These are phyloP conservation scores for Nematopogon swammerdamellus DNA, from an alignment of 2,888 invertebrate species.

Conservation along the genomic window DNA sequence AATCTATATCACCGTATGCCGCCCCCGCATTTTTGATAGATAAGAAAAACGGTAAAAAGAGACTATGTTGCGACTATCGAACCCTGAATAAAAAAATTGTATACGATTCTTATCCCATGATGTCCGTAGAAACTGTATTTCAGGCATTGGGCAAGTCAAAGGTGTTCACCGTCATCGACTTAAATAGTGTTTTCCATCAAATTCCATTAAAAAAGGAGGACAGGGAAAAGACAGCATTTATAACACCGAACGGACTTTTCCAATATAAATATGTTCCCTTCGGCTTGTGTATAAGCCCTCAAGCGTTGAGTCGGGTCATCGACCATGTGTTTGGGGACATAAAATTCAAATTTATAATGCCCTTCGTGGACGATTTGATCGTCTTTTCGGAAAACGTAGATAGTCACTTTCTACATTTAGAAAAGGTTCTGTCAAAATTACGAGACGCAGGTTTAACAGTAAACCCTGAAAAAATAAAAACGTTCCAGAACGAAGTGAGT, in stretches of 20 bases:
- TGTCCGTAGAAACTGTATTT: neutral
- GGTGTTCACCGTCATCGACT: neutral
- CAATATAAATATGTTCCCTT: neutral
- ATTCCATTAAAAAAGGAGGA: neutral
- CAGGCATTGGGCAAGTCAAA: neutral
- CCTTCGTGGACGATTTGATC: conserved; percentile 4
- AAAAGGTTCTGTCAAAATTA: neutral
- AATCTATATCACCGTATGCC: no score
- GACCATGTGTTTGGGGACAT: neutral
- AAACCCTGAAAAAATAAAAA: conserved; percentile 1
- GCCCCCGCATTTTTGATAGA: no score
- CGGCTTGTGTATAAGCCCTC: neutral
- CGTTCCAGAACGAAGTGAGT: neutral
- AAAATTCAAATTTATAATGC: conserved; percentile 5
- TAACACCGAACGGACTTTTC: neutral
- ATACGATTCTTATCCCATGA: no score
- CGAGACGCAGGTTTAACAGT: neutral
- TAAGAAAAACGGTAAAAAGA: no score
- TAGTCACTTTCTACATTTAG: neutral
- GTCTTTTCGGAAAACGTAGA: neutral
- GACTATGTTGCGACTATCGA: no score
- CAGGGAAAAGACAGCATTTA: neutral
- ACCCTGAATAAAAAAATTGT: no score
- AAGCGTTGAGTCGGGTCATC: neutral
- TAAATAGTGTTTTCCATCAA: neutral